phyloP scores from a whole-genome alignment of 2,113 vertebrate species.

The Carlito syrichta region DNA sequence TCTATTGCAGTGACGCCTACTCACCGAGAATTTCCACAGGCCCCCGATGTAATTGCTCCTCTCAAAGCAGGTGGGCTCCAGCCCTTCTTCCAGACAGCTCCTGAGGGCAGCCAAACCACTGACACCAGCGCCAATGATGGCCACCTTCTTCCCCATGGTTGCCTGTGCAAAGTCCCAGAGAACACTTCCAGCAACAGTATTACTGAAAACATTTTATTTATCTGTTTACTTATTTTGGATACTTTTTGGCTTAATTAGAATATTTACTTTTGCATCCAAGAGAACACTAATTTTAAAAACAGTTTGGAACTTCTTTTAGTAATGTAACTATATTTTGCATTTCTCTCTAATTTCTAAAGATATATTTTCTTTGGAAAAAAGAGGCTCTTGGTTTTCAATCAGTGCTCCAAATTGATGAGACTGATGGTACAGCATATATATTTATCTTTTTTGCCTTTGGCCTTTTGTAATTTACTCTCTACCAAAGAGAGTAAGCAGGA shows the following conservation, averaged over 20 bases:
- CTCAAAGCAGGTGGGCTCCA: conserved; percentile 88
- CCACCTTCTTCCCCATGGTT: conserved; percentile 77
- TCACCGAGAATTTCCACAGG: conserved; percentile 85
- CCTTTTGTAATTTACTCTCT: background rate
- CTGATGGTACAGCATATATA: background rate
- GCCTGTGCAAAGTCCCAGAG: background rate
- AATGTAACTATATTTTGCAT: background rate
- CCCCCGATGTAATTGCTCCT: conserved; percentile 82
- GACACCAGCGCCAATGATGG: conserved; percentile 84
- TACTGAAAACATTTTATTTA: background rate
- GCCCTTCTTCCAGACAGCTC: conserved; percentile 85
- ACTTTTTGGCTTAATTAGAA: background rate
- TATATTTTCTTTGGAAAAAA: background rate
- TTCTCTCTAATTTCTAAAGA: background rate
- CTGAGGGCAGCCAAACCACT: conserved; percentile 85
- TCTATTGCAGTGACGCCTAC: too few species aligned
- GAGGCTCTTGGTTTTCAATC: background rate
- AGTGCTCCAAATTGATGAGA: background rate
- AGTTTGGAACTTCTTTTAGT: background rate
- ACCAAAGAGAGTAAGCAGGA: background rate
- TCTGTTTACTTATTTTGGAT: background rate
- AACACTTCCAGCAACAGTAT: background rate
- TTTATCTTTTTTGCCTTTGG: background rate
- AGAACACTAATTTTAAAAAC: too few species aligned
- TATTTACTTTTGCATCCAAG: too few species aligned